Evolutionary conservation across 2,113 vertebrate genomes (phyloP), one percentile per base, ranked within the genome.

Genomic region (Zootoca vivipara): DNA sequence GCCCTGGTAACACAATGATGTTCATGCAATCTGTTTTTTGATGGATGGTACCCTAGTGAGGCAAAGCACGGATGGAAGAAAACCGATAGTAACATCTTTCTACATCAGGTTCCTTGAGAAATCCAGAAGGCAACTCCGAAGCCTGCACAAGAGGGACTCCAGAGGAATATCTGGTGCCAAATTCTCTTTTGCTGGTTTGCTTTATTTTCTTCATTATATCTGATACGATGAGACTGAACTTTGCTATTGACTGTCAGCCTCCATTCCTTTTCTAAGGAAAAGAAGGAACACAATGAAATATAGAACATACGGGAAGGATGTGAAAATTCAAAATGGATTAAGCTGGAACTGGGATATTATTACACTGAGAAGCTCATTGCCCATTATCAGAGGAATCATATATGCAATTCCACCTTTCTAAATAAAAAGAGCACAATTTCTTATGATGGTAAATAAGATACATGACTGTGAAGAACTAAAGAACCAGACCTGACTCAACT

Each of bases 41-140:
- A 78, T 78, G 82, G 82, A 89, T 83, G 75, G 64, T 73, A 83
- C 82, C 86, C 87, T 33, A 75, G 22, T 70, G 85, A 56, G 35
- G 22, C 20, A 46, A 87, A 56, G 52, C 58, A 85, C 9, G 74
- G 26, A 69, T 89, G 56, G 38, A 69, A 20, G 70, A 89, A 35
- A 79, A 81, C 78, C 83, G 81, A 52, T 10, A 73, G 3, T 3
- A 2, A 18, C n/a, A 74, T 1, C 58, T 91, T 70, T 82, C 82
- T 89, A 82, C 67, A 87, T 70, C 90, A 70, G 72, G 82, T 91
- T 89, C 77, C 4, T 91, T 86, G 35, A 40, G 73, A 85, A 89
- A 75, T 67, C 18, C 28, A 1, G 65, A 90, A 85, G n/a, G n/a
- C 86, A 72, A 67, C 82, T 42, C 42, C 70, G 5, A 0, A 75